Evolutionary conservation across 2,113 vertebrate genomes (phyloP), one percentile per base, ranked within the genome.

Genomic region (Solea senegalensis): DNA sequence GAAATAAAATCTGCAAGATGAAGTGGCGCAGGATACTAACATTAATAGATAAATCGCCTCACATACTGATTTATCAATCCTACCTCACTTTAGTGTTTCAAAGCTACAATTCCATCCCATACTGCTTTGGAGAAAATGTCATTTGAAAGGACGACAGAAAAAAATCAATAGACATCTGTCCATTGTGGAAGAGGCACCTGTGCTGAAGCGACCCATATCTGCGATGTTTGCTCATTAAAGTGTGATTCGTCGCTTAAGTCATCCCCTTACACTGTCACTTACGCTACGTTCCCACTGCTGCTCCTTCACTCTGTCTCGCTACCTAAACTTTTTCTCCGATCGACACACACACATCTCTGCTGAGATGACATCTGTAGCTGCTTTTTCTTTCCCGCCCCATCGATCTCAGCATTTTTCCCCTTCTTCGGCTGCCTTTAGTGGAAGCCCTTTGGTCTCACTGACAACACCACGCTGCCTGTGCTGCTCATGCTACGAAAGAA

Each of bases 321-420:
- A 69, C 60, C 8, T 56, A 53, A 65, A 28, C 65, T 67, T 69
- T 44, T 41, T 52, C 45, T 69, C 62, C 49, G 0, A 50, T 76
- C 9, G 43, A 72, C 44, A 67, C 40, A 16, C 62, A 34, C 34
- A 34, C 34, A 34, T 34, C 74, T 74, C 55, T 39, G 59, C 80
- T 76, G 15, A 52, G 55, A 61, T 79, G 76, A 81, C 63, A 74
- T 77, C 68, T 78, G 50, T 68, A 57, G 52, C 15, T 80, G 72
- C 55, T 14, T 76, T 21, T 40, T 15, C 21, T 50, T 68, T 54
- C 60, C 87, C 74, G 3, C 14, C 34, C 28, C 66, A 69, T 77
- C 67, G 76, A 50, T 78, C 69, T 67, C 44, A 14, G 61, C 39
- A 21, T 10, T 55, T 58, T 48, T 40, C 63, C 21, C 21, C 34